Evolutionary conservation across 2,797 vertebrate species (phyloP).

Genomic region (Myripristis jacobus): DNA sequence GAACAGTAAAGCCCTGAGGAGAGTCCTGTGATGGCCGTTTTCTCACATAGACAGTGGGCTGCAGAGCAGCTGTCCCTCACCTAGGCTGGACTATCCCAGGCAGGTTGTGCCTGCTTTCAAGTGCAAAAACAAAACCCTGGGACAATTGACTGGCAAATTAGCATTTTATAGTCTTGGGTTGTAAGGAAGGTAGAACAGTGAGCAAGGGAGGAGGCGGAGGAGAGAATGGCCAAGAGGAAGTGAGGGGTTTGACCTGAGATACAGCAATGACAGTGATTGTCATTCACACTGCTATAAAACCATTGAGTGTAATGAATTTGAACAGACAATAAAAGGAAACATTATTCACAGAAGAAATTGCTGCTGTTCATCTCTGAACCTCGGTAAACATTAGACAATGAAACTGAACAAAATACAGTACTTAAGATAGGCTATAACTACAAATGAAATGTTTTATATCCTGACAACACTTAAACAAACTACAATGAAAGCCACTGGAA

Average conservation of each 20-base stretch:
- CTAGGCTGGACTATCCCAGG: slow-evolving; percentile 41
- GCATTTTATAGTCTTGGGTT: slow-evolving; percentile 76
- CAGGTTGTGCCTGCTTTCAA: slow-evolving; percentile 50
- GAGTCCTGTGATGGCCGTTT: slow-evolving; percentile 51
- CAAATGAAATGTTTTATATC: not conserved
- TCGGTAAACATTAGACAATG: slow-evolving; percentile 17
- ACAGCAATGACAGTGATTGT: slow-evolving; percentile 60
- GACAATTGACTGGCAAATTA: slow-evolving; percentile 66
- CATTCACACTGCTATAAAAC: slow-evolving; percentile 63
- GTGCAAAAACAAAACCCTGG: slow-evolving; percentile 42
- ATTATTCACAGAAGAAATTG: slow-evolving; percentile 34
- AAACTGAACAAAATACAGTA: slow-evolving; percentile 9
- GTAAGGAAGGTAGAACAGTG: slow-evolving; percentile 53
- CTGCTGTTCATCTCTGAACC: slow-evolving; percentile 17
- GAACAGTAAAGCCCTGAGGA: slow-evolving; percentile 51
- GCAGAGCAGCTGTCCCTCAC: slow-evolving; percentile 69
- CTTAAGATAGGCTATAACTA: not conserved
- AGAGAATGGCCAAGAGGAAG: slow-evolving; percentile 73
- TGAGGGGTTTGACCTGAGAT: slow-evolving; percentile 45
- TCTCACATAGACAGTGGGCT: slow-evolving; percentile 53
- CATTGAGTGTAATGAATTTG: slow-evolving; percentile 44
- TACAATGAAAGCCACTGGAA: too few species aligned
- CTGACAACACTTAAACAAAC: too few species aligned
- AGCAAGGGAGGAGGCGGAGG: slow-evolving; percentile 54
- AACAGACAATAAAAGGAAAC: slow-evolving; percentile 39